Percentiles rank a stretch among this genome's conserved stretches.
These are phyloP conservation scores for Bombus difficillimus DNA, from an alignment of 1,140 invertebrate species.

Conservation along the genomic window DNA sequence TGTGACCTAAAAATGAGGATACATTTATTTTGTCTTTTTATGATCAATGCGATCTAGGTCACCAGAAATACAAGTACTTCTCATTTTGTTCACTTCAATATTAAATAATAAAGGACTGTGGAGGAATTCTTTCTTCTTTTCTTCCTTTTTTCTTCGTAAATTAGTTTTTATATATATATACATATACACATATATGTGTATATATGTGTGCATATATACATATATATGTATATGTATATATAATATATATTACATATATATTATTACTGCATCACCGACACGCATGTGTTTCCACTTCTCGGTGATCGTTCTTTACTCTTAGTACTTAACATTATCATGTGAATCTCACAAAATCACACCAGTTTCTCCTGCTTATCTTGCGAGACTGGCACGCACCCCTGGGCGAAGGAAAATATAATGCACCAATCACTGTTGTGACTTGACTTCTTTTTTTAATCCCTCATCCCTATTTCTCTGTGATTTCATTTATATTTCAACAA, in stretches of 20 bases:
- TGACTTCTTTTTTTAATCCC: slow-evolving; percentile 57
- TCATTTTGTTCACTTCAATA: slow-evolving; percentile 77
- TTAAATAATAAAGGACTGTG: slow-evolving; percentile 82
- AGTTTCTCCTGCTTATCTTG: slow-evolving; percentile 66
- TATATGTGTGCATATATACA: slow-evolving; percentile 49
- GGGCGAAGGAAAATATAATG: slow-evolving; percentile 69
- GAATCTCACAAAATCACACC: slow-evolving; percentile 71
- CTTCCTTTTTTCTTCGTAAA: slow-evolving; percentile 69
- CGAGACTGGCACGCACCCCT: slow-evolving; percentile 64
- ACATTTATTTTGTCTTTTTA: slow-evolving; percentile 86
- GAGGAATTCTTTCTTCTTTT: slow-evolving; percentile 75
- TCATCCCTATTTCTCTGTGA: slow-evolving; percentile 62
- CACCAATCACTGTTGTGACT: slow-evolving; percentile 65
- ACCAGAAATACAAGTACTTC: slow-evolving; percentile 82
- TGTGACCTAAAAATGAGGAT: slow-evolving; percentile 89
- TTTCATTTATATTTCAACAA: slow-evolving; percentile 68
- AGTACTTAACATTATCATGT: slow-evolving; percentile 74
- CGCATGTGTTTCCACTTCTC: slow-evolving; percentile 77
- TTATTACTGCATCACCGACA: slow-evolving; percentile 80
- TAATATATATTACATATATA: slow-evolving; percentile 82
- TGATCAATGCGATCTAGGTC: slow-evolving; percentile 82
- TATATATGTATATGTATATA: slow-evolving; percentile 70
- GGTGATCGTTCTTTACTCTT: slow-evolving; percentile 74
- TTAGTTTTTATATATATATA: slow-evolving; percentile 59
- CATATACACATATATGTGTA: slow-evolving; percentile 28